Evolutionary conservation across 2,888 invertebrate genomes (phyloP), one percentile per base, ranked within the genome.

Genomic region (Trissonchulus sp.): DNA sequence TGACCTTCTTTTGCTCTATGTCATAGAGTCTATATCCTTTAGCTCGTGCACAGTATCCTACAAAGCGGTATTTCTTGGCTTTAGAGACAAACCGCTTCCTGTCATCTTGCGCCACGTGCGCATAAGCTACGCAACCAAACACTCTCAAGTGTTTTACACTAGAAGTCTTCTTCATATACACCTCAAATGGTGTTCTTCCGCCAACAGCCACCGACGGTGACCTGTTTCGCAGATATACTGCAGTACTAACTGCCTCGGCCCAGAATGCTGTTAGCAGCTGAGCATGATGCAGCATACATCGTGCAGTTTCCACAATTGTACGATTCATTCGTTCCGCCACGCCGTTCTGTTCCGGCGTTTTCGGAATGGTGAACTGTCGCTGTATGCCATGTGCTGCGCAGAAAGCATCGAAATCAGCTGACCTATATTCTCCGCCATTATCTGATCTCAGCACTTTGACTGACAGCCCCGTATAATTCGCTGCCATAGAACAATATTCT

Each of bases 151-250:
- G 73, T 30, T 63, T 34, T 23, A 79, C 37, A 23, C n/a, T 36
- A 2, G 78, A 77, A 36, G 38, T 74, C 31, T 72, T 74, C 8
- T 63, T 72, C 69, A 63, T 65, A 77, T 76, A 77, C 8, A 75
- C n/a, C 74, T 80, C 79, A 76, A 34, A 79, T 8, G 80, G 78
- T 28, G 79, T 79, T 23, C 63, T 78, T 18, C 48, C 68, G 28
- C 35, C 30, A n/a, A 38, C 33, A 15, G 30, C 18, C 35, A 73
- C 75, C 31, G 75, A 63, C 1, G 63, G 75, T 33, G 77, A 71
- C 36, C 79, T 31, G 68, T 81, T 81, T 63, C 77, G 15, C 23
- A n/a, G n/a, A n/a, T n/a, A n/a, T n/a, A n/a, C n/a, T n/a, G n/a
- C n/a, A n/a, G n/a, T n/a, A n/a, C n/a, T 18, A 18, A 48, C 23